A percentile compares a stretch with the other conserved stretches of the same genome.
Conservation (phyloP, 92 coral and sea anemone genomes). For the Pocillopora grandis region DNA sequence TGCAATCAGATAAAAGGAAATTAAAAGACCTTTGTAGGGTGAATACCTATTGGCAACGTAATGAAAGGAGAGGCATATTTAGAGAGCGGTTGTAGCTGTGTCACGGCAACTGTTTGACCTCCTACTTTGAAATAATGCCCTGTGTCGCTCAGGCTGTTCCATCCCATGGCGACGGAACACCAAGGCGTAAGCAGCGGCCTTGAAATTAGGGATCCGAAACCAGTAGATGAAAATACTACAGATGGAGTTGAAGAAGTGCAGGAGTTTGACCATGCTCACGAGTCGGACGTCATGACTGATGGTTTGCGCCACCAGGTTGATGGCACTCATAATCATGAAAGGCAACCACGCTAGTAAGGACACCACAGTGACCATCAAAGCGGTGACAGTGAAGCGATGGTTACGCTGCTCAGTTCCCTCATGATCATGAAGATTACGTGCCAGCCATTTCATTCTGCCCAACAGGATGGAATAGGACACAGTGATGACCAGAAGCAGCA, state of each 20-base stretch:
- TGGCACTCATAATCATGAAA: slow-evolving; percentile 34
- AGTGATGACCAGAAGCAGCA: slow-evolving; percentile 11
- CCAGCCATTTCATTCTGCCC: slow-evolving; percentile 4
- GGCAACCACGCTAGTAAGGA: slow-evolving; percentile 36
- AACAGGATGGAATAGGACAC: slow-evolving; percentile 17
- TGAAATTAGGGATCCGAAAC: slow-evolving; percentile 29
- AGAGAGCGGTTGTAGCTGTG: background rate
- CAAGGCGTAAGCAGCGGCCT: background rate
- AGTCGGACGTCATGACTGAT: background rate
- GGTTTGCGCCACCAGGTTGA: slow-evolving; percentile 1
- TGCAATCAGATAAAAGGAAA: too few relatives aligned
- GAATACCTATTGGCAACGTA: too few relatives aligned
- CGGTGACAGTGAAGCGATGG: slow-evolving; percentile 37
- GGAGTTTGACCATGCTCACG: too few relatives aligned
- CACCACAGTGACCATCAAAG: slow-evolving; percentile 7
- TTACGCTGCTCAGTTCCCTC: slow-evolving; percentile 2
- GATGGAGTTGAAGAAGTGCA: slow-evolving; percentile 26
- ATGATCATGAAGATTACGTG: background rate
- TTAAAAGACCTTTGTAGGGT: too few relatives aligned
- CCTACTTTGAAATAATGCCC: background rate
- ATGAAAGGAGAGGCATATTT: background rate
- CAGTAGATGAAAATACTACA: slow-evolving; percentile 19
- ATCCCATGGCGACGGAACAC: background rate
- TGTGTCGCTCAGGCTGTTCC: too few relatives aligned
- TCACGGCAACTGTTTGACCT: background rate